phyloP scores from a whole-genome alignment of 2,797 vertebrate species.

The Cryptoblepharus egeriae region DNA sequence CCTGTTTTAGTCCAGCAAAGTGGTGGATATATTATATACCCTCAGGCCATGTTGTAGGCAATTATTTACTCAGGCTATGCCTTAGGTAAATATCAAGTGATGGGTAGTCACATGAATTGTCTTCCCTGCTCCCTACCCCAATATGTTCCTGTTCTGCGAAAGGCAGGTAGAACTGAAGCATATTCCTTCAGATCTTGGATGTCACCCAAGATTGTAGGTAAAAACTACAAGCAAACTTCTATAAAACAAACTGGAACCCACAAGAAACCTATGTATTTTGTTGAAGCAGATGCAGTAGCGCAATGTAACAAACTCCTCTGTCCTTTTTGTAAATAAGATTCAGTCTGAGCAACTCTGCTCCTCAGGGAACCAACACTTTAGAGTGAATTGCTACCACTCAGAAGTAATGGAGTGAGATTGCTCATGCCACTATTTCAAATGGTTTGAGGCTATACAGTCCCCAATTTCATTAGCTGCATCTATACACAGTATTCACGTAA shows the following conservation, averaged over 20 bases:
- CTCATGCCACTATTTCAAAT: slow-evolving; percentile 71
- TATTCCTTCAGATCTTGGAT: neutral
- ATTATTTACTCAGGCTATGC: too few species aligned
- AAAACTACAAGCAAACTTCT: neutral
- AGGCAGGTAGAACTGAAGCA: neutral
- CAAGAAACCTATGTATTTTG: slow-evolving; percentile 9
- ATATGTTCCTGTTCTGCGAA: neutral
- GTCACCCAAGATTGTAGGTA: neutral
- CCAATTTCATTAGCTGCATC: slow-evolving; percentile 72
- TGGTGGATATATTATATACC: too few species aligned
- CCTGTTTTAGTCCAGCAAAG: too few species aligned
- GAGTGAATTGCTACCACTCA: slow-evolving; percentile 65
- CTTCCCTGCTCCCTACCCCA: too few species aligned
- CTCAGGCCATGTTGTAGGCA: too few species aligned
- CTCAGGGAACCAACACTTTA: slow-evolving; percentile 51
- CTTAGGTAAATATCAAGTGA: too few species aligned
- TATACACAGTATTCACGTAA: slow-evolving; percentile 63
- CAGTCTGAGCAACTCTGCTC: slow-evolving; percentile 60
- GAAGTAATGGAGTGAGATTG: slow-evolving; percentile 69
- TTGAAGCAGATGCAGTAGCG: slow-evolving; percentile 57
- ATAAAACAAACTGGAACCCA: slow-evolving; percentile 18
- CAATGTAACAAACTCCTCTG: slow-evolving; percentile 45
- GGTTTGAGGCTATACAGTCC: slow-evolving; percentile 63
- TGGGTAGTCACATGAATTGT: too few species aligned
- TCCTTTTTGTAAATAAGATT: slow-evolving; percentile 61